Base-by-base conservation (phyloP, 2,888 invertebrate genomes). In the Mycalesis mineus region DNA sequence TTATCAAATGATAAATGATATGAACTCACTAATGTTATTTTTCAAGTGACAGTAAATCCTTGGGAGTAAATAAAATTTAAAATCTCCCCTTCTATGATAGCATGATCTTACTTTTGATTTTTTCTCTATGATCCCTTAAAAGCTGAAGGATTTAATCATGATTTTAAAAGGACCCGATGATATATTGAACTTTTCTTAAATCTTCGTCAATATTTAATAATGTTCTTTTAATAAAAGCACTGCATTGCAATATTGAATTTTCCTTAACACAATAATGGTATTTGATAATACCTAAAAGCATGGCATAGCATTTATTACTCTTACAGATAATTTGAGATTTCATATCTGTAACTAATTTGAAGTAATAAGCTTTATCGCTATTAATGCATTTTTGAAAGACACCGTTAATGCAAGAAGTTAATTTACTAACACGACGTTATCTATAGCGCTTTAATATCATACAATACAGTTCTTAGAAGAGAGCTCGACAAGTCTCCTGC, bases 1-100 rank as follows among this genome's bases (percentile, higher is more conserved):
- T 64, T 44, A 77, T 71, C 57, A 71, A 71, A 88, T 89, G 88
- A 88, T 88, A 84, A 84, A 87, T 88, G 88, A 82, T 72, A 68
- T 68, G 67, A 71, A 73, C 78, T 82, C 76, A 55, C 75, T 75
- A 78, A 74, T 74, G 80, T 82, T 82, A 80, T 80, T 77, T 76
- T 80, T 52, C 79, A 81, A 82, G 83, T 80, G 84, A 82, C 77
- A 79, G 75, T 68, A 73, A 69, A 78, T 82, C 77, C 76, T 76
- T 74, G 64, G 58, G 69, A 76, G 75, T 78, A 68, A 66, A 70
- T 72, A 77, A 77, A 78, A 76, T 76, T 77, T 75, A 67, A 73
- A 75, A 76, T 72, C 73, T 71, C 75, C 80, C 80, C 71, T 68
- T 69, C 80, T 73, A 78, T 77, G 70, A 73, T 55, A 33, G 58